These are phyloP conservation scores for Limnodromus scolopaceus DNA, from an alignment of 2,797 vertebrate species.

Conservation along the genomic window DNA sequence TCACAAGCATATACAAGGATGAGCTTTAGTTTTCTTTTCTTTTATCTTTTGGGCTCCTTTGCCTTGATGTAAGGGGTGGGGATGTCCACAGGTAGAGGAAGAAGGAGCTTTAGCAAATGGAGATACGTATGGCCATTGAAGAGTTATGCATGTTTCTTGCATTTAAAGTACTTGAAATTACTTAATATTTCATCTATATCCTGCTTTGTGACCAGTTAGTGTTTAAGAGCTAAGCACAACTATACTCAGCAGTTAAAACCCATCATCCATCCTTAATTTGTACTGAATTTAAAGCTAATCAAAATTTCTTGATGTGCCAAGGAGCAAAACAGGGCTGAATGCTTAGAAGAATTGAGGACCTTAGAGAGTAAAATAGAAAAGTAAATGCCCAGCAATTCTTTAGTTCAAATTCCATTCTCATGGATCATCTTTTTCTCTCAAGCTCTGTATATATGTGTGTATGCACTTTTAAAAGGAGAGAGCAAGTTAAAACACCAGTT, in stretches of 20 bases:
- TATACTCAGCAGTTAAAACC: neutral
- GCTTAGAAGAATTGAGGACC: neutral
- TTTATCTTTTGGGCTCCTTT: too few species aligned
- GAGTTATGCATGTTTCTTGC: neutral
- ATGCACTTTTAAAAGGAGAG: neutral
- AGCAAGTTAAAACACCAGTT: neutral
- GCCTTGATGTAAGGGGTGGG: neutral
- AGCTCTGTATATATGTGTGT: neutral
- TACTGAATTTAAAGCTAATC: neutral
- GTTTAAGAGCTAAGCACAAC: neutral
- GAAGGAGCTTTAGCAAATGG: neutral
- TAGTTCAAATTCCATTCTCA: neutral
- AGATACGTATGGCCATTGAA: accelerated
- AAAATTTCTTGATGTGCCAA: neutral
- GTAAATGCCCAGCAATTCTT: neutral
- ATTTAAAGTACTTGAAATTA: neutral
- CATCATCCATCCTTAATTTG: neutral
- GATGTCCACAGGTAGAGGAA: neutral
- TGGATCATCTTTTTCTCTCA: neutral
- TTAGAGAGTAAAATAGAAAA: neutral
- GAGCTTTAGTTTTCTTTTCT: neutral
- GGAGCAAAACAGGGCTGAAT: neutral
- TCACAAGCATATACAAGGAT: neutral
- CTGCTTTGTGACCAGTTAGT: neutral
- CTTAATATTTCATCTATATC: neutral